Evolutionary conservation across 2,888 invertebrate species (phyloP).

Genomic region (Xestia sexstrigata): DNA sequence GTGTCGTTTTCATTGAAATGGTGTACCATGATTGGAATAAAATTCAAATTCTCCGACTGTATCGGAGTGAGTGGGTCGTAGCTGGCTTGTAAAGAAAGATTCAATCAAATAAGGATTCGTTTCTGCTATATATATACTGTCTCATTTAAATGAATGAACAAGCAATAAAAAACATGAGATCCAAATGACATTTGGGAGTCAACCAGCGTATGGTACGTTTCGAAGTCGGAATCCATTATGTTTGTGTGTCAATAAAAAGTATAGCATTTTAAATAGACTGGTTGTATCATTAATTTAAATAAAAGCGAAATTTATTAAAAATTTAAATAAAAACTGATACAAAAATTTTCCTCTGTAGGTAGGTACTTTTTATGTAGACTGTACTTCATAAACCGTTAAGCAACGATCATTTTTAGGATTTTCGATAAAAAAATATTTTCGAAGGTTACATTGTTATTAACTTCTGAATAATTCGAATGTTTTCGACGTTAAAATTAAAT

Average conservation of each 20-base stretch:
- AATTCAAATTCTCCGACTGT: conserved; percentile 82
- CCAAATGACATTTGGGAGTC: conserved; percentile 62
- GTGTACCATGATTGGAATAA: conserved; percentile 80
- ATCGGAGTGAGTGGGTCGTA: conserved; percentile 66
- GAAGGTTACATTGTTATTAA: conserved; percentile 15
- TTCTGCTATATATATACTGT: conserved; percentile 77
- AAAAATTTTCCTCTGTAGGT: background rate
- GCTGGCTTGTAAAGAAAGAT: conserved; percentile 78
- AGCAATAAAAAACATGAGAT: conserved; percentile 71
- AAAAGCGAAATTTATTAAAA: background rate
- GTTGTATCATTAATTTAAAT: background rate
- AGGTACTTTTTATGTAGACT: background rate
- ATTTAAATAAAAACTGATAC: background rate
- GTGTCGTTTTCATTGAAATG: conserved; percentile 82
- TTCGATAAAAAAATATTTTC: background rate
- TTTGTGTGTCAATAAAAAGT: conserved; percentile 16
- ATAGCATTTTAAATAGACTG: conserved; percentile 12
- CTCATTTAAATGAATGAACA: conserved; percentile 82
- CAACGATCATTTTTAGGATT: conserved; percentile 1
- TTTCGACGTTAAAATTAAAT: conserved; percentile 13
- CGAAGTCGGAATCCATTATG: conserved; percentile 15
- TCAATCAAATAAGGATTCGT: conserved; percentile 84
- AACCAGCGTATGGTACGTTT: conserved; percentile 35
- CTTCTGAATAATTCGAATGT: conserved; percentile 8
- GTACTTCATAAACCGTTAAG: background rate